Evolutionary conservation across 92 coral and sea anemone genomes (phyloP).

Genomic region (Chrysogorgia sp.): DNA sequence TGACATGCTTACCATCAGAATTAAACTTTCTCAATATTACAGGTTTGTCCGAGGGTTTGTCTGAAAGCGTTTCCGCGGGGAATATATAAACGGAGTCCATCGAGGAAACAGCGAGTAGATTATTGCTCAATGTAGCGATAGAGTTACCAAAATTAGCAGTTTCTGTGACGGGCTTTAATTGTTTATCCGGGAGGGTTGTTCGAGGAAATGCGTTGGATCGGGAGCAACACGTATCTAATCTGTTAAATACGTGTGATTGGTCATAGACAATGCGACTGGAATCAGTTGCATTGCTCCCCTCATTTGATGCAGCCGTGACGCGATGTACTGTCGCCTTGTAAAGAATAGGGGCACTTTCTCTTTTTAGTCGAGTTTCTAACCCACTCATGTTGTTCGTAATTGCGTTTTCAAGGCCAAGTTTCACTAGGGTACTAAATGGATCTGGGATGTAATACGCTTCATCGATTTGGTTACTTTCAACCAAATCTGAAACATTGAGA

Average conservation of each 20-base stretch:
- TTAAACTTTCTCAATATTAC: conserved; percentile 38
- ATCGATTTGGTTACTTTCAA: conserved; percentile 59
- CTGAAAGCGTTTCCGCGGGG: conserved; percentile 52
- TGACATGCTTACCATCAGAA: conserved; percentile 7
- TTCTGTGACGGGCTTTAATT: conserved; percentile 73
- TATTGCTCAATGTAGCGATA: conserved; percentile 60
- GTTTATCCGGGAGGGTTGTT: conserved; percentile 66
- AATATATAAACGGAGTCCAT: conserved; percentile 66
- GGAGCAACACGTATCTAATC: conserved; percentile 60
- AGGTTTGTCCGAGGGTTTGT: conserved; percentile 45
- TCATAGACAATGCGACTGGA: conserved; percentile 12
- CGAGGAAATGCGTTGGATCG: conserved; percentile 44
- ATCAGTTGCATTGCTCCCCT: conserved; percentile 46
- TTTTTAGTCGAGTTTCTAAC: conserved; percentile 53
- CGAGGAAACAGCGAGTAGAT: conserved; percentile 67
- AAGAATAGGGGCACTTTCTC: conserved; percentile 67
- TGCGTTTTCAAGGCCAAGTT: conserved; percentile 33
- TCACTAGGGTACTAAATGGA: conserved; percentile 56
- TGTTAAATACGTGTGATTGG: conserved; percentile 16
- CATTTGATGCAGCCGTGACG: conserved; percentile 76
- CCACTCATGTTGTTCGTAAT: too few species aligned
- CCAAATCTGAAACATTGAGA: conserved; percentile 64
- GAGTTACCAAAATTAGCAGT: conserved; percentile 71
- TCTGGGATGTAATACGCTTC: conserved; percentile 67
- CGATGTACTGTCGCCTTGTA: conserved; percentile 69